These are phyloP conservation scores for Molanna angustata DNA, from an alignment of 2,888 invertebrate species.

Conservation along the genomic window DNA sequence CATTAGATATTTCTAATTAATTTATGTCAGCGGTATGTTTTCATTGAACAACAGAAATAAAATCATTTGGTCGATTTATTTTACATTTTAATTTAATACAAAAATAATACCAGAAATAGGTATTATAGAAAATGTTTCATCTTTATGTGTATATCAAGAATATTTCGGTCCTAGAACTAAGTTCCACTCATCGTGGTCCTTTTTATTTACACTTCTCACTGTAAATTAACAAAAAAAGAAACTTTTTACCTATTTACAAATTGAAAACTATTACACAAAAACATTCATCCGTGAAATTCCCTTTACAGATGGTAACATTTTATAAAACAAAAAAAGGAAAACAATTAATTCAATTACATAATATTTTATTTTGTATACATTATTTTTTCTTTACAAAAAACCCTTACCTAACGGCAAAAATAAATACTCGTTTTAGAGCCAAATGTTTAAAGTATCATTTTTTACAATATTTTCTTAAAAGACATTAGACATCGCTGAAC, in stretches of 20 bases:
- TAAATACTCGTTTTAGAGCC: too few species aligned
- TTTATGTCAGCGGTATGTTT: too few species aligned
- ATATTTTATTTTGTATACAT: conserved; percentile 27
- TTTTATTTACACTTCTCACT: conserved; percentile 22
- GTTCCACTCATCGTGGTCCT: conserved; percentile 7
- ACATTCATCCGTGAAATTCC: conserved; percentile 29
- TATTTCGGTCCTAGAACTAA: conserved; percentile 29
- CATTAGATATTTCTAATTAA: too few species aligned
- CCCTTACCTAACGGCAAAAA: too few species aligned
- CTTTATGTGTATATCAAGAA: not conserved
- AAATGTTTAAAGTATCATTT: too few species aligned
- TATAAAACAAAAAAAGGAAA: conserved; percentile 17
- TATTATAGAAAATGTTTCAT: not conserved
- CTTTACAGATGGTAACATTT: conserved; percentile 32
- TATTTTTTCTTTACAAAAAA: conserved; percentile 22
- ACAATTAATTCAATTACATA: conserved; percentile 9
- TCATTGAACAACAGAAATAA: too few species aligned
- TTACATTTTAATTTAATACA: too few species aligned
- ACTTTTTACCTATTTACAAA: conserved; percentile 31
- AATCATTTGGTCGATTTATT: too few species aligned
- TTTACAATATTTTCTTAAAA: too few species aligned
- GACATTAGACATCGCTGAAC: too few species aligned
- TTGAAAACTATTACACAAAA: conserved; percentile 33
- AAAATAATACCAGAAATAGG: too few species aligned
- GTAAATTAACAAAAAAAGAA: conserved; percentile 18